Base-by-base conservation (phyloP, 2,113 vertebrate species). In the Carassius auratus region DNA sequence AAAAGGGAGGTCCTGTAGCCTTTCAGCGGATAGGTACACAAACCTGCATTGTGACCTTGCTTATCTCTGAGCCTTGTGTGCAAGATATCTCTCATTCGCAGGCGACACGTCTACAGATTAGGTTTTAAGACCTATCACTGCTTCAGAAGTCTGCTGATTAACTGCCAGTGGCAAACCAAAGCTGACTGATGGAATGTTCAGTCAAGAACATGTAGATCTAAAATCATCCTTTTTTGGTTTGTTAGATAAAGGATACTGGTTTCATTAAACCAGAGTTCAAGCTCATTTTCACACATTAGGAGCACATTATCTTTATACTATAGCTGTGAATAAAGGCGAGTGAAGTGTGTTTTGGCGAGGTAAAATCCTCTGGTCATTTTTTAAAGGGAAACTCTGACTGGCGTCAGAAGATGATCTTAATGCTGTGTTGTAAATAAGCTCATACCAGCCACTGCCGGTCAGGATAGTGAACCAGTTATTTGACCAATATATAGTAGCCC, bases 1-100 rank as follows among this genome's bases (percentile, higher is more conserved):
- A 85, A 89, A 19, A 87, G 74, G 52, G 33, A 45, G 83, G 45
- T 50, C 80, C 52, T 42, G 19, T 38, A 42, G 68, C 19, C 45
- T 88, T 85, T 83, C n/a, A 76, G n/a, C 55, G 69, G 80, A 84
- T 82, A 78, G 68, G 52, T 81, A 88, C 83, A 87, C 57, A 81
- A 79, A 55, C 71, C 62, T 36, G 76, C 61, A 71, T 52, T 76
- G 69, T 84, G 76, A 81, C 69, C 75, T 61, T 17, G 14, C 88
- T 88, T 88, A 90, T 87, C 84, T 88, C 84, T 88, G 77, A 12
- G 42, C 38, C 50, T 59, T 68, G 9, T 15, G 15, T 71, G 68
- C n/a, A 42, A 69, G 78, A 88, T 89, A 86, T 64, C 36, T 71
- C 81, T 89, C 75, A 85, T 62, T 55, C 59, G 48, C 36, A 57